Base-by-base conservation (phyloP, 2,113 vertebrate species). In the Pachyramphus minor region DNA sequence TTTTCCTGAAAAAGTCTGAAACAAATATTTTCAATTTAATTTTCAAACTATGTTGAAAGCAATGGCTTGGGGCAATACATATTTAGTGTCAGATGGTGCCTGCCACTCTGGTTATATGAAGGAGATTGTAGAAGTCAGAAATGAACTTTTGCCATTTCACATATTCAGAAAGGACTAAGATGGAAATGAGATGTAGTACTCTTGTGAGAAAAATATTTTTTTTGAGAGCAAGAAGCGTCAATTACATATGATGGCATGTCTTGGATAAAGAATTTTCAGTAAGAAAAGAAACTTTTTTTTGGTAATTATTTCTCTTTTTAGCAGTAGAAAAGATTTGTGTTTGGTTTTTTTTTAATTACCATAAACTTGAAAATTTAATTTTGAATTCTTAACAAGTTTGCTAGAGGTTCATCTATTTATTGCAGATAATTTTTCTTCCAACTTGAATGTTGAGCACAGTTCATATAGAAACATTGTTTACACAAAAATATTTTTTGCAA, bases 191-290 rank as follows among this genome's bases (percentile, higher is more conserved):
- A 80, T 45, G 28, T 59, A 14, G 12, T 62, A 41, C 2, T 5
- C 19, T 33, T 42, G 15, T 33, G 3, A 75, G 24, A 90, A 60
- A 13, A 9, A 14, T 35, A 30, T 13, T 20, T 39, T 49, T n/a
- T 83, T 44, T 6, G 8, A n/a, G 6, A 90, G 2, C 0, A 1
- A 7, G 13, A 49, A 68, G 4, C 17, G 28, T 44, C 31, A 55
- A 25, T 37, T 42, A 24, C 12, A 31, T 50, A 18, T 7, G 6
- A 31, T 31, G 1, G 0, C 25, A 5, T n/a, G 14, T 49, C 42
- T 35, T 66, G 13, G 21, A 37, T 81, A 83, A 76, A 13, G 0
- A 55, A 3, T 35, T 67, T 49, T 76, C 23, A 44, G 9, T 44
- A 45, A 39, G 21, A 73, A 66, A 67, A 53, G 12, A 3, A 21